Conservation (phyloP, 2,113 vertebrate genomes). For the Merops nubicus region DNA sequence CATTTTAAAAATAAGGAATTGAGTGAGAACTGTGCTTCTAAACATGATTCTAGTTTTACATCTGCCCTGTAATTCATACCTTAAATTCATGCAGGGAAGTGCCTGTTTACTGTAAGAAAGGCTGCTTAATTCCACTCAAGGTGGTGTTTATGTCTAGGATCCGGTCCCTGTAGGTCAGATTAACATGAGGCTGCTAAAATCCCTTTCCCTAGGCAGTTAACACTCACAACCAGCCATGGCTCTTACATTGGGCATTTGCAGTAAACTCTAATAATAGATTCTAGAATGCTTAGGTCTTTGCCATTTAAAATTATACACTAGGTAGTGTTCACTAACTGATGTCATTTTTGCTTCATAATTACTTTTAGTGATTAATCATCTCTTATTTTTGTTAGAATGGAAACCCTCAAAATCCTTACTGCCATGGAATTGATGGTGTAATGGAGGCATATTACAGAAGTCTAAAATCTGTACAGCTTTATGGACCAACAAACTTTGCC, state of each 20-base stretch:
- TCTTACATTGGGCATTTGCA: not conserved
- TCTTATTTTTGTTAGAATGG: conserved; percentile 83
- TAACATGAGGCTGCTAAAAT: not conserved
- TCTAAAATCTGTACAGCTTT: conserved; percentile 92
- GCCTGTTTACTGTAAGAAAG: not conserved
- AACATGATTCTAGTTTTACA: not conserved
- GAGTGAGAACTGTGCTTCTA: not conserved
- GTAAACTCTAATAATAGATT: not conserved
- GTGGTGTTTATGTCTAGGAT: not conserved
- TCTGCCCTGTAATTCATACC: not conserved
- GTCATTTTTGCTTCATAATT: not conserved
- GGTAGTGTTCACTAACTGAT: not conserved
- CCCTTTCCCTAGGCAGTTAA: not conserved
- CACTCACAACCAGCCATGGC: not conserved
- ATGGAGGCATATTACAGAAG: conserved; percentile 96
- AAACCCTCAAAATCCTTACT: conserved; percentile 95
- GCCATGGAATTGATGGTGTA: conserved; percentile 92
- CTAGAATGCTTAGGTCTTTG: not conserved
- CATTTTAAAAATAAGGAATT: not conserved
- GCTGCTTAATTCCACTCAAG: not conserved
- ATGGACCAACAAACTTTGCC: conserved; percentile 96
- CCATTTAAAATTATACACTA: not conserved
- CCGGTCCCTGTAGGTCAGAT: not conserved
- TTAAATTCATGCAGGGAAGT: not conserved
- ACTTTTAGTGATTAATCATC: not conserved